Evolutionary conservation across 2,113 vertebrate genomes (phyloP), one percentile per base, ranked within the genome.

Genomic region (Nesoenas mayeri): DNA sequence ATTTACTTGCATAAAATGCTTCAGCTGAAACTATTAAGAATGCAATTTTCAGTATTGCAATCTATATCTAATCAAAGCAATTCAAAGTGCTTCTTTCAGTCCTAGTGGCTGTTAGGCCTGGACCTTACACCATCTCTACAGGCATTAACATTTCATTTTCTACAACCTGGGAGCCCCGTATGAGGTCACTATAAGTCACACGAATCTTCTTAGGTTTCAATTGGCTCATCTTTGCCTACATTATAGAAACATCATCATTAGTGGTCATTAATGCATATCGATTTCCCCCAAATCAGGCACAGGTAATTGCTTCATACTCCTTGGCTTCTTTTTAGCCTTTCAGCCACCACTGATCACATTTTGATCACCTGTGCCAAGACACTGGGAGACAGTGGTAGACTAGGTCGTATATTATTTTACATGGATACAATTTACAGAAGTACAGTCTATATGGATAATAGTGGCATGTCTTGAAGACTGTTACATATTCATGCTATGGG

Each of bases 351-450:
- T 93, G 82, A 95, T 95, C 79, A 92, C 44, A 79, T 79, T 60
- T 85, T 92, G 65, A 87, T 85, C 89, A 94, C 29, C 47, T 85
- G 34, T 85, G 94, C 50, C 60, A 79, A 84, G 65, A 96, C 80
- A 85, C 73, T 79, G 36, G 40, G 61, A 58, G 89, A 85, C 77
- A 91, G 86, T 50, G 17, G 60, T 69, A 95, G 85, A 91, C 81
- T 77, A 82, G 56, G 34, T 90, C 74, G 78, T 50, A 13, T 54
- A 67, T 88, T 91, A 74, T 85, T 60, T 91, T 74, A 38, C 40
- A 83, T 36, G 21, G 78, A 95, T 77, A 73, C 24, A 22, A 88
- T 91, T 95, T 91, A 85, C 65, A 92, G 32, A 61, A 79, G 38
- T 1, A 3, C 48, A 40, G 74, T 42, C 34, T 47, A 14, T 82